Conservation (phyloP, 2,888 invertebrate genomes). For the Fissipunctia ypsillon region DNA sequence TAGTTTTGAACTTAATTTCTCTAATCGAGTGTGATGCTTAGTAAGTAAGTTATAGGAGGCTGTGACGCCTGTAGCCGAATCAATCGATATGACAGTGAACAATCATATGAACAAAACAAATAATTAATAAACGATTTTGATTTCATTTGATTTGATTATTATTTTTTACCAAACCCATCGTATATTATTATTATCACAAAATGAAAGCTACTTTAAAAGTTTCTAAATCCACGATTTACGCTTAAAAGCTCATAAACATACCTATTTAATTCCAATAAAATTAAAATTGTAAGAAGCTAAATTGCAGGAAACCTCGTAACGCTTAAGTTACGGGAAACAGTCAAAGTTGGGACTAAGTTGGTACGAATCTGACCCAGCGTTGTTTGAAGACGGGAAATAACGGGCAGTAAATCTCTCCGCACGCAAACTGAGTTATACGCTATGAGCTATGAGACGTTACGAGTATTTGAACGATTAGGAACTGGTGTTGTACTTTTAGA, state of each 20-base stretch:
- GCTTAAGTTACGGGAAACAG: constrained; percentile 34
- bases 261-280: neutral
- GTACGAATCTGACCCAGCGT: constrained; percentile 34
- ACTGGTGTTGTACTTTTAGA: constrained; percentile 36
- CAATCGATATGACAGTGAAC: neutral
- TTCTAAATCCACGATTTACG: too few relatives aligned
- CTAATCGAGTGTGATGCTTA: too few relatives aligned
- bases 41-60: too few relatives aligned
- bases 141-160: too few relatives aligned
- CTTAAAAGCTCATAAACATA: constrained; percentile 7
- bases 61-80: too few relatives aligned
- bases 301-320: constrained; percentile 27
- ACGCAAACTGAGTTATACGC: constrained; percentile 50
- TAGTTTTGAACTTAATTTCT: neutral
- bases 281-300: constrained; percentile 34
- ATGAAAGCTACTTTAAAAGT: too few relatives aligned
- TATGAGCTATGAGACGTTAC: constrained; percentile 1
- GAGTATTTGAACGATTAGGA: constrained; percentile 20
- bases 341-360: constrained; percentile 36
- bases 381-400: constrained; percentile 48
- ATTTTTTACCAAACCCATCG: neutral
- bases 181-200: too few relatives aligned
- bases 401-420: constrained; percentile 51
- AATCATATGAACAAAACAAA: neutral
- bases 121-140: too few relatives aligned